Evolutionary conservation across 2,797 vertebrate species (phyloP), one percentile per base, ranked within the genome.

Genomic region (Pseudochirops cupreus): DNA sequence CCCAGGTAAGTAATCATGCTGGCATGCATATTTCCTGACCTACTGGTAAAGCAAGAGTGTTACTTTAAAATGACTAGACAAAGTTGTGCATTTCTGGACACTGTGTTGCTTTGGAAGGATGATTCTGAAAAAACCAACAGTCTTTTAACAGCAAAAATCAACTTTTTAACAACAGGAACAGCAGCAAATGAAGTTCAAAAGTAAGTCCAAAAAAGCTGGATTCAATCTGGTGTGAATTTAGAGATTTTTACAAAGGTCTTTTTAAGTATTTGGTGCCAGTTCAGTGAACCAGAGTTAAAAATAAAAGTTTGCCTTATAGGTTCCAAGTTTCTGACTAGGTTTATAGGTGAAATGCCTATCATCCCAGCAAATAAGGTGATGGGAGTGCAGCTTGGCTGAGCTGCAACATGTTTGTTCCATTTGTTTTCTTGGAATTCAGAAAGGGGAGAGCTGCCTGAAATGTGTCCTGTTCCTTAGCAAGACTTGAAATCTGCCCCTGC

Each of bases 181-280:
- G 21, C 59, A 94, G 94, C 91, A 94, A 96, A 94, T 53, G 46
- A 50, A 93, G 33, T 74, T 90, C 54, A 50, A 87, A 9, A 46
- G 7, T 54, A 87, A 55, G 56, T 29, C 31, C 74, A 26, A 91
- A 96, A 96, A 95, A 95, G 95, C 95, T 95, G 97, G 94, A 94
- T 89, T 93, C 96, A 96, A 97, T 97, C 96, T 97, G 94, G 46
- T 93, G 96, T 97, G 96, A 96, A 97, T 90, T 98, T 95, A 96
- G 93, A 96, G 94, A 33, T 74, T 58, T 96, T 96, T 31, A 56
- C 52, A 56, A 95, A 94, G 89, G 3, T 16, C 90, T 94, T 11
- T 93, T 91, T 95, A 54, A 90, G 96, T 95, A 24, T 52, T 93
- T n/a, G 90, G 52, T 97, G 96, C 96, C 96, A 96, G 67, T 92